Percentiles rank a stretch among this genome's conserved stretches.
Conservation (phyloP, 1,140 invertebrate genomes). For the Drosophila pachea region DNA sequence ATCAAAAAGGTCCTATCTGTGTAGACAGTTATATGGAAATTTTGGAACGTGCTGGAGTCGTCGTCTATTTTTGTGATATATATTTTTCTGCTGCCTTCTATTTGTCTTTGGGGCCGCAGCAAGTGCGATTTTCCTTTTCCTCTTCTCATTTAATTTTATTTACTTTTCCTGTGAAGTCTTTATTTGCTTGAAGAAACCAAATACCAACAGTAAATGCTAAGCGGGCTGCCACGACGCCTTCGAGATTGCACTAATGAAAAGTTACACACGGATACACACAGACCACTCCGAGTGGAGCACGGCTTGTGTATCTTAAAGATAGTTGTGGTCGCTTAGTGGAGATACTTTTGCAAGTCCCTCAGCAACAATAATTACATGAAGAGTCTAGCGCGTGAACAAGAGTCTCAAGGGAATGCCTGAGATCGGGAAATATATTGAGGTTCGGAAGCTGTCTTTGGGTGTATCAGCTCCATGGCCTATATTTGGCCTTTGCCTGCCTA, state of each 20-base stretch:
- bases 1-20: no score
- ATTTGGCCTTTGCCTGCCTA: no score
- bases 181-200: constrained; percentile 37
- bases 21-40: no score
- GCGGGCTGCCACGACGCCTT: not conserved
- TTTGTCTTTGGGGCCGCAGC: no score
- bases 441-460: not conserved
- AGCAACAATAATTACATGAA: no score
- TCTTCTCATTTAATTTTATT: constrained; percentile 43
- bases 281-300: not conserved
- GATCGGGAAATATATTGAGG: not conserved
- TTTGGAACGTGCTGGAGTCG: no score
- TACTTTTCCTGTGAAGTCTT: constrained; percentile 40
- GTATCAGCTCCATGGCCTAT: no score
- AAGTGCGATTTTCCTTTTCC: no score
- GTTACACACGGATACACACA: not conserved
- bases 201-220: constrained; percentile 23
- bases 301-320: constrained; percentile 20
- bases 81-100: no score
- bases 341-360: no score
- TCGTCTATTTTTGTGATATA: no score
- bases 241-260: not conserved
- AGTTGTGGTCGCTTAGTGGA: not conserved
- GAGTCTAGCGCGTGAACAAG: no score
- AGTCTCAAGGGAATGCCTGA: not conserved